Percentiles rank a stretch among this genome's conserved stretches.
phyloP scores from a whole-genome alignment of 2,113 vertebrate genomes.

The Proterorhinus semilunaris region DNA sequence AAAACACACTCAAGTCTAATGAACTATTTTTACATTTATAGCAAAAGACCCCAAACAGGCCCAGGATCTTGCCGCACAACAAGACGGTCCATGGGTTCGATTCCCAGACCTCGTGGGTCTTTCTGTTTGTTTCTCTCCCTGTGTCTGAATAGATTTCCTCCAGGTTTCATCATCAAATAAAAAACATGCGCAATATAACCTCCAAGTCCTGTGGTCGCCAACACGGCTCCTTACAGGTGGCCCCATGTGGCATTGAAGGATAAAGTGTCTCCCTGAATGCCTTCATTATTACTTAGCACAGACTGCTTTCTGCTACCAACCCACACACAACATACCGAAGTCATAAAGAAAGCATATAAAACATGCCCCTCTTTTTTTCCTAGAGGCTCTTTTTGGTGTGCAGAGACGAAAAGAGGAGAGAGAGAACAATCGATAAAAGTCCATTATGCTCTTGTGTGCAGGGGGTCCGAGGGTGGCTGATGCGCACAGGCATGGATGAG shows the following conservation, averaged over 20 bases:
- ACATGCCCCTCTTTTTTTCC: constrained; percentile 26
- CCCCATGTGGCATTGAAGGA: neutral
- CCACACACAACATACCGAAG: constrained; percentile 12
- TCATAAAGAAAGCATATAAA: constrained; percentile 6
- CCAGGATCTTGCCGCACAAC: no score
- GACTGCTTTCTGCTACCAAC: neutral
- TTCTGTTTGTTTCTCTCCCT: no score
- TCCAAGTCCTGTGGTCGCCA: no score
- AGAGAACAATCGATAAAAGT: constrained; percentile 69
- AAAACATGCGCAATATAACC: no score
- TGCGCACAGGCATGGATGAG: constrained; percentile 56
- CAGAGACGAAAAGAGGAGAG: constrained; percentile 43
- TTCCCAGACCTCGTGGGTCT: no score
- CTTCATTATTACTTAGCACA: constrained; percentile 36
- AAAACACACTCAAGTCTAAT: no score
- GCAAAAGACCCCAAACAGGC: no score
- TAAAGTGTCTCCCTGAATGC: constrained; percentile 31
- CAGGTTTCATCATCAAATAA: no score
- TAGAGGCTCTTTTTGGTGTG: constrained; percentile 53
- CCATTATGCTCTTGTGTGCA: constrained; percentile 60
- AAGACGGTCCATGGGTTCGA: no score
- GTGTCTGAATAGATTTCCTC: no score
- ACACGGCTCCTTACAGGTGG: no score
- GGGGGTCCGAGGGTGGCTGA: constrained; percentile 49
- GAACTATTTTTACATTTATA: no score